Evolutionary conservation across 2,113 vertebrate species (phyloP).

Genomic region (Strigops habroptila): DNA sequence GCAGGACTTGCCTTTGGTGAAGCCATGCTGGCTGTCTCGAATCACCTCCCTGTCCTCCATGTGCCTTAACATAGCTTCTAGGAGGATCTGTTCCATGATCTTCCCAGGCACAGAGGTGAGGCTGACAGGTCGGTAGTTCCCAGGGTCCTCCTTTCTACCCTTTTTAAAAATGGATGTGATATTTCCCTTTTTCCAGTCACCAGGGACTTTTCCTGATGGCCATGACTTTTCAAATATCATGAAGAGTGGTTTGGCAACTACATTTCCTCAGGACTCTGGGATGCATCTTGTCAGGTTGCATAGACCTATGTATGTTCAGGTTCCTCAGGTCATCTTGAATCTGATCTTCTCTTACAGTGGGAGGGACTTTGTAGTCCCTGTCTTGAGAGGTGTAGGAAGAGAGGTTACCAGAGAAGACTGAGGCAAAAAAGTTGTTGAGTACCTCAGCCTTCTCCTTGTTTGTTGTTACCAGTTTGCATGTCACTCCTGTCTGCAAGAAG

Average conservation of each 20-base stretch:
- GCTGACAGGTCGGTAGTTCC: not conserved
- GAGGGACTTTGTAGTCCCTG: not conserved
- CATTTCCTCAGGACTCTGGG: not conserved
- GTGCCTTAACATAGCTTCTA: not conserved
- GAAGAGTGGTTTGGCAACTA: not conserved
- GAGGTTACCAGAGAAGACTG: not conserved
- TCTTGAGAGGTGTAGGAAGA: not conserved
- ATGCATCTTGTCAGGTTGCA: not conserved
- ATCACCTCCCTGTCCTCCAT: not conserved
- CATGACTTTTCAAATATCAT: not conserved
- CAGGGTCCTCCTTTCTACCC: not conserved
- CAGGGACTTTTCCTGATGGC: not conserved
- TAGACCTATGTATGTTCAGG: not conserved
- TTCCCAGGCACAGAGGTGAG: not conserved
- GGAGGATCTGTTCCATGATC: not conserved
- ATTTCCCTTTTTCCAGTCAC: not conserved
- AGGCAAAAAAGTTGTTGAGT: not conserved
- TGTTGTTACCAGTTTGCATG: not conserved
- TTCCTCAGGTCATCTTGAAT: not conserved
- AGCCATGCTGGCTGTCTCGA: not conserved
- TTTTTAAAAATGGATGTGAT: not conserved
- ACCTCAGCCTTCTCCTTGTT: not conserved
- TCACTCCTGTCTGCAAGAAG: not conserved
- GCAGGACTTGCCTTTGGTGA: not conserved
- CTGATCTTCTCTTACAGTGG: not conserved